Base-by-base conservation (phyloP, 2,888 invertebrate genomes). In the Plebejus anna region DNA sequence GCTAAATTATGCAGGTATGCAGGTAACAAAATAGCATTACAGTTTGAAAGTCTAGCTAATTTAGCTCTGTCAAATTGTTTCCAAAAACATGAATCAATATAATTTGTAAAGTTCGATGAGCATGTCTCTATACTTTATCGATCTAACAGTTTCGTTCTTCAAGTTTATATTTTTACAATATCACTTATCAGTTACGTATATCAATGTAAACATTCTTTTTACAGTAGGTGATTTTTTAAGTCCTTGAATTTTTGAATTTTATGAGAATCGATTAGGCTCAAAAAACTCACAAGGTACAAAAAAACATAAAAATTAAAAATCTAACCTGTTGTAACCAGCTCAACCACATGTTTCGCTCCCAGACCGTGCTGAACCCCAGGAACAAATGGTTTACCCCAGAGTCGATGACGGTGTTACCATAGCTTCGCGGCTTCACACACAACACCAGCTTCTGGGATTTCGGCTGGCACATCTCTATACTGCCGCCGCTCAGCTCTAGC, bases 331-430 rank as follows among this genome's bases (percentile, higher is more conserved):
- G 94, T 9, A 96, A 86, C 96, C 96, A 96, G 81, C 89, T 89
- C 80, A 94, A 94, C 96, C 96, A 96, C 83, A 96, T 90, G 81
- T 96, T 95, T 81, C 96, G 91, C 83, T 96, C 96, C 95, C 96
- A 96, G 79, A 95, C 90, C 70, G 95, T 95, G 80, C 94, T 95
- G 86, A 96, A 96, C 75, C 96, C 96, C 2, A 96, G 91, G 83
- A 96, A 96, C 72, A 96, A 88, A 82, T 95, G 95, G 82, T 94
- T 93, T 79, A 86, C 82, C 70, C 84, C 84, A 77, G 85, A 84
- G 77, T 91, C 92, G 78, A 88, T 85, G 59, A 84, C 80, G 78
- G 82, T 82, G 84, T 88, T 92, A 77, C 89, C 88, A 82, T 89
- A 89, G 81, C 86, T 85, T 86, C 90, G 89, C 16, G 92, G 93